Evolutionary conservation across 2,888 invertebrate species (phyloP).

Genomic region (Eudasyphora cyanicolor): DNA sequence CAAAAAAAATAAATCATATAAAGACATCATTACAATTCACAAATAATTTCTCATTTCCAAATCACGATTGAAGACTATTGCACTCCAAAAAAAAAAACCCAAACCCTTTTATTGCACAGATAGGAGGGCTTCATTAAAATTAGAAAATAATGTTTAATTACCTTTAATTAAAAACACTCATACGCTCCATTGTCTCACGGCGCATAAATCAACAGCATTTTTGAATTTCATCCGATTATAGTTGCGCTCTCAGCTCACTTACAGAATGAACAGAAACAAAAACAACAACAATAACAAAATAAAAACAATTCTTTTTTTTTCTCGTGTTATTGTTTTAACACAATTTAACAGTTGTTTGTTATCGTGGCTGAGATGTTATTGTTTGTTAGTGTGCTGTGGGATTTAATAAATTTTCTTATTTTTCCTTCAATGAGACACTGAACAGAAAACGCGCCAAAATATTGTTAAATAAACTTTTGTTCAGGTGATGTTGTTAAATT

Average conservation of each 20-base stretch:
- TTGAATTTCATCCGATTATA: no score
- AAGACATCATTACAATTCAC: no score
- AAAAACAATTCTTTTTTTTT: background rate
- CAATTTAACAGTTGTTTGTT: background rate
- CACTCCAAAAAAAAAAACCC: no score
- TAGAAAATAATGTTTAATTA: constrained; percentile 35
- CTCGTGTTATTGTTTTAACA: background rate
- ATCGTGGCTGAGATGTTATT: no score
- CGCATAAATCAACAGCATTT: background rate
- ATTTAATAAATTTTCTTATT: background rate
- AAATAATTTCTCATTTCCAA: no score
- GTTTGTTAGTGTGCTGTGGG: background rate
- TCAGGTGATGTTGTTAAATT: constrained; percentile 2
- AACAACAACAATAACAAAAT: background rate
- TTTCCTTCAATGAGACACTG: background rate
- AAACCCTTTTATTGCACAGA: background rate
- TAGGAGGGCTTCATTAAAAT: background rate
- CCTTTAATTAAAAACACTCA: constrained; percentile 59
- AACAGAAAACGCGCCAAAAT: constrained; percentile 19
- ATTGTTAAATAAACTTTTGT: background rate
- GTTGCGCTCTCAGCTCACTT: background rate
- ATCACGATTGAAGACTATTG: no score
- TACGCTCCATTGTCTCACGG: constrained; percentile 39
- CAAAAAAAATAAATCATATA: no score
- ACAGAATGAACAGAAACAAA: constrained; percentile 9